phyloP scores from a whole-genome alignment of 2,113 vertebrate genomes.

The Podarcis muralis region DNA sequence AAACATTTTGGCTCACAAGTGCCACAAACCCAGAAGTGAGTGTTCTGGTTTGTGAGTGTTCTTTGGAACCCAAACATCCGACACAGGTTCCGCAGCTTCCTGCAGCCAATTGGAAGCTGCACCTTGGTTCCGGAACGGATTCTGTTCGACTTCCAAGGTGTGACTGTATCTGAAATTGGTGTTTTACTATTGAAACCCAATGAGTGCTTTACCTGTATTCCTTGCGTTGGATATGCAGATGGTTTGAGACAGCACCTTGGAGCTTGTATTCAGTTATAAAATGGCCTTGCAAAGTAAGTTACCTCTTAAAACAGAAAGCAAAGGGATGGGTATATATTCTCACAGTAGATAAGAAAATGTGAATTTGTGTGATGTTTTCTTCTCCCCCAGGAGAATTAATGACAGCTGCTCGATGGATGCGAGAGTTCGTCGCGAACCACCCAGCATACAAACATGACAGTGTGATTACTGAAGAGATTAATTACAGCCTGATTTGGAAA shows the following conservation, averaged over 20 bases:
- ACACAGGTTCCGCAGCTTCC: too few species aligned
- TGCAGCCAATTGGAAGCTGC: too few species aligned
- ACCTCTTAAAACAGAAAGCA: background rate
- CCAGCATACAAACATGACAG: constrained; percentile 96
- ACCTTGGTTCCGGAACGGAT: too few species aligned
- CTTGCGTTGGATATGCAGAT: background rate
- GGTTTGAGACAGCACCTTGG: background rate
- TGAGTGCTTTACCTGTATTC: background rate
- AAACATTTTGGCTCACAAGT: too few species aligned
- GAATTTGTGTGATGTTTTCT: constrained; percentile 9
- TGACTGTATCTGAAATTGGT: background rate
- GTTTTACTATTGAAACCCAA: background rate
- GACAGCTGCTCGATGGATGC: constrained; percentile 97
- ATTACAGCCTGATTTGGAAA: constrained; percentile 89
- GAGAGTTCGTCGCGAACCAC: constrained; percentile 90
- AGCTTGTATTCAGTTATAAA: background rate
- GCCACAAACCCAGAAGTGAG: too few species aligned
- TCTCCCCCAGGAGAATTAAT: constrained; percentile 87
- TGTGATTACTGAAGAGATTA: constrained; percentile 92
- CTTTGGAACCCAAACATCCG: too few species aligned
- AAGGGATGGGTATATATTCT: background rate
- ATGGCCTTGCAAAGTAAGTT: background rate
- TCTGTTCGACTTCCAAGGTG: too few species aligned
- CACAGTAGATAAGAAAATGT: background rate
- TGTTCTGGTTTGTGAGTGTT: too few species aligned